Percentiles rank a stretch among this genome's conserved stretches.
Conservation (phyloP, 2,888 invertebrate species). For the Belgica antarctica region DNA sequence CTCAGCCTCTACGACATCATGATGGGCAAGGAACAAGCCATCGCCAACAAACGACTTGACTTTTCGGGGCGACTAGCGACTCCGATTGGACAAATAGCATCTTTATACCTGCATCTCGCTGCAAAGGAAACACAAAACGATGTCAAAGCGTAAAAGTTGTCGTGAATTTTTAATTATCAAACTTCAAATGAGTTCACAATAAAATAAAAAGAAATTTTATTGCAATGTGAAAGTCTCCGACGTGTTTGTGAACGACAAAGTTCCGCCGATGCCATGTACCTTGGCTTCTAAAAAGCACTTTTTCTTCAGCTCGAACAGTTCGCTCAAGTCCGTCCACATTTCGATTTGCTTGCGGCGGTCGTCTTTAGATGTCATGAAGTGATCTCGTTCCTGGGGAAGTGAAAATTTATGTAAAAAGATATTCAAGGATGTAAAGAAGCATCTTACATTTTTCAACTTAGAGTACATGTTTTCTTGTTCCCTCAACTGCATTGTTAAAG, state of each 20-base stretch:
- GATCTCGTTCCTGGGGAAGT: constrained; percentile 45
- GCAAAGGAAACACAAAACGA: constrained; percentile 52
- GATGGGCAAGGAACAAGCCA: constrained; percentile 58
- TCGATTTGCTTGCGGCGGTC: constrained; percentile 45
- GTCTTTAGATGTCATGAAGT: constrained; percentile 45
- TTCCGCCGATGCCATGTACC: constrained; percentile 46
- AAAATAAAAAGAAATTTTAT: constrained; percentile 22
- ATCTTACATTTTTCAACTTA: constrained; percentile 45
- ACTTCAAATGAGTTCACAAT: neutral
- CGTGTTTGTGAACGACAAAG: constrained; percentile 46
- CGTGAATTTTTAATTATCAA: neutral
- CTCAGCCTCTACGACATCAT: constrained; percentile 56
- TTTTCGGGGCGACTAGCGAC: constrained; percentile 67
- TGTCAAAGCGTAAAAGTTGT: constrained; percentile 14
- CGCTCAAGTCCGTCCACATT: constrained; percentile 46
- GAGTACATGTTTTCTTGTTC: constrained; percentile 46
- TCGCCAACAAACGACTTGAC: constrained; percentile 58
- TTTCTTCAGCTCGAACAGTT: constrained; percentile 46
- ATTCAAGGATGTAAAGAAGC: neutral
- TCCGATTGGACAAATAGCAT: constrained; percentile 62
- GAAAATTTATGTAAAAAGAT: constrained; percentile 22
- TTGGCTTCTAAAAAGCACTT: constrained; percentile 46
- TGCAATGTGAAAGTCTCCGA: constrained; percentile 47
- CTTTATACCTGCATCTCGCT: constrained; percentile 70
- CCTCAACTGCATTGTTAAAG: constrained; percentile 46